Evolutionary conservation across 2,113 vertebrate genomes (phyloP), one percentile per base, ranked within the genome.

Genomic region (Arvicanthis niloticus): DNA sequence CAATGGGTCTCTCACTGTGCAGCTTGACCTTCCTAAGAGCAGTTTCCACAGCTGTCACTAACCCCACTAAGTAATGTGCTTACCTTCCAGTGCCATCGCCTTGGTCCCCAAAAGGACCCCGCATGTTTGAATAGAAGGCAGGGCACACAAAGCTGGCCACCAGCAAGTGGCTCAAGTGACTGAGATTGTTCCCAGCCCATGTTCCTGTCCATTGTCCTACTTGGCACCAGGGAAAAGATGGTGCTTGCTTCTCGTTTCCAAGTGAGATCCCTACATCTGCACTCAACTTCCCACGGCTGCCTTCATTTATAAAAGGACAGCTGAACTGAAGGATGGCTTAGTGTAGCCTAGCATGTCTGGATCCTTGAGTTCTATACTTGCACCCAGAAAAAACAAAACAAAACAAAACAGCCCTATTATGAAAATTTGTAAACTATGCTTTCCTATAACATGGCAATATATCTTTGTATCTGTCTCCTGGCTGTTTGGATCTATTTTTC

Each of bases 111-210:
- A 29, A 67, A 67, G 37, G 45, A 15, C 17, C 51, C 19, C 70
- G n/a, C 29, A 16, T 51, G n/a, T 67, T 45, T 13, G 53, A 62
- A 21, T n/a, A 1, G 48, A 40, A 88, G 45, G 24, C 68, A 73
- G 48, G 16, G 21, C 1, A 0, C 2, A 31, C 0, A 5, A 60
- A 16, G 67, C 37, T 26, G 16, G 8, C 15, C 12, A 11, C 68
- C 40, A 42, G 7, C 26, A 15, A 40, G 40, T 24, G 80, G 26
- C 3, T 19, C 1, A 22, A 11, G 4, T 2, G 68, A 34, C 29
- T 0, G 2, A 16, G 29, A 42, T 0, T 45, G 4, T 8, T 0
- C 22, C 62, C 8, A 1, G 17, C 10, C 1, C 21, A n/a, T 2
- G 42, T 2, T n/a, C 42, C 7, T 0, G 21, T 62, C n/a, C 1